These are phyloP conservation scores for Dioctria rufipes DNA, from an alignment of 2,888 invertebrate species.

Conservation along the genomic window DNA sequence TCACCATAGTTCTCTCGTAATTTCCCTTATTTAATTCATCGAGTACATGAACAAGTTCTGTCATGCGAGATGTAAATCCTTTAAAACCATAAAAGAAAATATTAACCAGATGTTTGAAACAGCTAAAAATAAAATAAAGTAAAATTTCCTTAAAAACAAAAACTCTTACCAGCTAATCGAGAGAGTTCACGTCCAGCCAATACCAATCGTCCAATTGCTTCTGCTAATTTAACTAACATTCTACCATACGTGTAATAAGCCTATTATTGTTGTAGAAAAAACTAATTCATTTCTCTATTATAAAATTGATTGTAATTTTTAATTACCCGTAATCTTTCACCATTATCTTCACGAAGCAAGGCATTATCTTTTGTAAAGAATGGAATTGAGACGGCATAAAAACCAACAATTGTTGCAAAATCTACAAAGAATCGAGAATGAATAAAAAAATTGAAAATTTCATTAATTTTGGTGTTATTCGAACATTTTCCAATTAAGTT, in stretches of 20 bases:
- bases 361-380: slow-evolving; percentile 87
- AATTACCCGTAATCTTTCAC: slow-evolving; percentile 84
- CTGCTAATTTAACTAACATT: slow-evolving; percentile 86
- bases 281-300: not conserved
- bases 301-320: slow-evolving; percentile 56
- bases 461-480: slow-evolving; percentile 63
- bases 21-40: slow-evolving; percentile 86
- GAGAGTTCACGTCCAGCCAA: slow-evolving; percentile 96
- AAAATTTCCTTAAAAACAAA: no score
- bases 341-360: slow-evolving; percentile 77
- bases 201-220: slow-evolving; percentile 96
- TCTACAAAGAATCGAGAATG: slow-evolving; percentile 73
- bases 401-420: slow-evolving; percentile 96
- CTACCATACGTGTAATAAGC: slow-evolving; percentile 97
- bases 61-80: slow-evolving; percentile 90
- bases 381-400: slow-evolving; percentile 94
- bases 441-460: not conserved
- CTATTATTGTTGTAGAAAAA: slow-evolving; percentile 69
- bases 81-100: slow-evolving; percentile 5
- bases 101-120: not conserved
- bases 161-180: slow-evolving; percentile 82
- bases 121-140: not conserved
- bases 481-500: slow-evolving; percentile 97
- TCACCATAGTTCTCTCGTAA: slow-evolving; percentile 76
- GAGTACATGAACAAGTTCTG: slow-evolving; percentile 88